phyloP scores from a whole-genome alignment of 2,888 invertebrate species.

The Drosophila tripunctata region DNA sequence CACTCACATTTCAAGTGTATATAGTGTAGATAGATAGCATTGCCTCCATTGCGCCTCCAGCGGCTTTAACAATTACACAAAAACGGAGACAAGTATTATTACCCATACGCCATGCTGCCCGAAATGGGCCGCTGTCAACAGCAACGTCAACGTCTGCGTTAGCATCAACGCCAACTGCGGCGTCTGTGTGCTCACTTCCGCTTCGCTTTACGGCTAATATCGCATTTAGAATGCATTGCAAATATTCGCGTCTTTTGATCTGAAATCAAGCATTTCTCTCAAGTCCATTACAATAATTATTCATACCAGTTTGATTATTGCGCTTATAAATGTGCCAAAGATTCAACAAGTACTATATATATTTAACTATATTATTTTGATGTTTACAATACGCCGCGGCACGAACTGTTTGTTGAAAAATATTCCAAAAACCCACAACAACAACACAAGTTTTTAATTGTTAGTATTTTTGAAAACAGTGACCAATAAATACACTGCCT shows the following conservation, averaged over 20 bases:
- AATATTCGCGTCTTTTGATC: slow-evolving; percentile 55
- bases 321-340: slow-evolving; percentile 27
- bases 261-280: slow-evolving; percentile 36
- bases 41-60: too few species aligned
- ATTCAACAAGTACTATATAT: slow-evolving; percentile 3
- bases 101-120: slow-evolving; percentile 55
- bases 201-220: slow-evolving; percentile 64
- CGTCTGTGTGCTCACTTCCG: slow-evolving; percentile 56
- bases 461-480: slow-evolving; percentile 15
- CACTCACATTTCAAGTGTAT: slow-evolving; percentile 5
- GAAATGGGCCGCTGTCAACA: slow-evolving; percentile 25
- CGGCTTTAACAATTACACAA: slow-evolving; percentile 25
- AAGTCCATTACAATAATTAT: slow-evolving; percentile 9
- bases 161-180: slow-evolving; percentile 10
- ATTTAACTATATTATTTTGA: slow-evolving; percentile 9
- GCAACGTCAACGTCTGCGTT: neutral
- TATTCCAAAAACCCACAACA: slow-evolving; percentile 20
- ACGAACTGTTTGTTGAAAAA: slow-evolving; percentile 16
- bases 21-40: too few species aligned
- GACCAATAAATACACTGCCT: neutral
- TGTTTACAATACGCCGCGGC: slow-evolving; percentile 4
- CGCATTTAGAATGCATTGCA: slow-evolving; percentile 69
- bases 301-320: slow-evolving; percentile 1
- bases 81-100: slow-evolving; percentile 12
- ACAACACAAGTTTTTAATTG: slow-evolving; percentile 34